phyloP scores from a whole-genome alignment of 2,797 vertebrate species.

The Ptychobarbus kaznakovi region DNA sequence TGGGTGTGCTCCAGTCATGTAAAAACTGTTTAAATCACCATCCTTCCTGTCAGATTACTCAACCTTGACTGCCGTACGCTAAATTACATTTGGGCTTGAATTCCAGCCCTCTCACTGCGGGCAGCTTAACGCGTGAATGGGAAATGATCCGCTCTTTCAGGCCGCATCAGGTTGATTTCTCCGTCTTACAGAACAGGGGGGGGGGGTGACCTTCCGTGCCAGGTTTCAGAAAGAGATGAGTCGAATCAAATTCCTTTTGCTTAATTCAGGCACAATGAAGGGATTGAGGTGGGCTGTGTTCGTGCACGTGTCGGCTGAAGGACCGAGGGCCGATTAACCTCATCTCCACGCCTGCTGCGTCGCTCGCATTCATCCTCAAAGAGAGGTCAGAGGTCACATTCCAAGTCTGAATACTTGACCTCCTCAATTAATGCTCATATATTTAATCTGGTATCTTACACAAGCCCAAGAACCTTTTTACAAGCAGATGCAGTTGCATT shows the following conservation, averaged over 20 bases:
- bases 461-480: not conserved
- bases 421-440: not conserved
- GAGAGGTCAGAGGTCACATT: constrained; percentile 54
- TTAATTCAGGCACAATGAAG: constrained; percentile 52
- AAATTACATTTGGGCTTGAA: constrained; percentile 61
- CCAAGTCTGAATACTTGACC: constrained; percentile 24
- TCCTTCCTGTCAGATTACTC: constrained; percentile 58
- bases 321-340: constrained; percentile 33
- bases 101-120: constrained; percentile 58
- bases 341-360: constrained; percentile 19
- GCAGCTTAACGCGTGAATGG: constrained; percentile 64
- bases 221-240: constrained; percentile 37
- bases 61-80: constrained; percentile 50
- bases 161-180: constrained; percentile 55
- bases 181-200: constrained; percentile 22
- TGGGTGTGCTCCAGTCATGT: constrained; percentile 58
- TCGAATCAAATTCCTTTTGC: constrained; percentile 46
- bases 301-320: constrained; percentile 36
- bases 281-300: constrained; percentile 38
- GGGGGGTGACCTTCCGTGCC: constrained; percentile 33
- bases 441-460: not conserved
- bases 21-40: constrained; percentile 63
- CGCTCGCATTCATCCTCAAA: constrained; percentile 40
- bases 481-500: not conserved
- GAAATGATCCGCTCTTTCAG: constrained; percentile 66